phyloP scores from a whole-genome alignment of 2,888 invertebrate genomes.

The Agapetus fuscipes region DNA sequence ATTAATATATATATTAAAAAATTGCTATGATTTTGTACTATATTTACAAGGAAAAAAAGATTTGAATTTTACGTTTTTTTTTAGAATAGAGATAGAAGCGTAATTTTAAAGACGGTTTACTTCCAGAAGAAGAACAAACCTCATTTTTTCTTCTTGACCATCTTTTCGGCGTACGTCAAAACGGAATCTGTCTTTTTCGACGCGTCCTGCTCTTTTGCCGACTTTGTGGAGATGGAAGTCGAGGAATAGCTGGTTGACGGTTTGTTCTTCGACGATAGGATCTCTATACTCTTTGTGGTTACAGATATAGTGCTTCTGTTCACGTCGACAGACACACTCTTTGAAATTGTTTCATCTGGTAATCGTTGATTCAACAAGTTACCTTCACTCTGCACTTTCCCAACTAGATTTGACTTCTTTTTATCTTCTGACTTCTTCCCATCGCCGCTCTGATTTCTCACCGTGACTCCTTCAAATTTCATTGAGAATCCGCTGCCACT shows the following conservation, averaged over 20 bases:
- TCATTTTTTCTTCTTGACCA: constrained; percentile 22
- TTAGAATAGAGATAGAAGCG: too few species aligned
- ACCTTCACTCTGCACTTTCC: neutral
- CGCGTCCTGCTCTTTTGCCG: neutral
- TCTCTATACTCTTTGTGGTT: constrained; percentile 1
- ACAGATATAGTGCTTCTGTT: neutral
- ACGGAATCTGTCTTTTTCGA: constrained; percentile 4
- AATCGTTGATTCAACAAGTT: neutral
- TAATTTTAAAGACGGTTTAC: constrained; percentile 15
- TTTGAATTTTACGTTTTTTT: too few species aligned
- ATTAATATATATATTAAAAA: too few species aligned
- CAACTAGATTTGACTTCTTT: constrained; percentile 1
- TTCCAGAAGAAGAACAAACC: constrained; percentile 22
- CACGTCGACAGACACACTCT: constrained; percentile 1
- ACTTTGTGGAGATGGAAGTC: neutral
- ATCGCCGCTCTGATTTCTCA: constrained; percentile 3
- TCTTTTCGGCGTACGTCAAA: constrained; percentile 16
- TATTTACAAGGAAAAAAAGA: too few species aligned
- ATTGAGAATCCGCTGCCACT: constrained; percentile 6
- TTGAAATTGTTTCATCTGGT: neutral
- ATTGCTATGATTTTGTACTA: too few species aligned
- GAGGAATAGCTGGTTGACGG: neutral
- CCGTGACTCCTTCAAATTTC: constrained; percentile 11
- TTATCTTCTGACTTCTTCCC: constrained; percentile 1
- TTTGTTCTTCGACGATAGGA: neutral